Evolutionary conservation across 2,797 vertebrate species (phyloP), one percentile per base, ranked within the genome.

Genomic region (Toxotes lorentzi): DNA sequence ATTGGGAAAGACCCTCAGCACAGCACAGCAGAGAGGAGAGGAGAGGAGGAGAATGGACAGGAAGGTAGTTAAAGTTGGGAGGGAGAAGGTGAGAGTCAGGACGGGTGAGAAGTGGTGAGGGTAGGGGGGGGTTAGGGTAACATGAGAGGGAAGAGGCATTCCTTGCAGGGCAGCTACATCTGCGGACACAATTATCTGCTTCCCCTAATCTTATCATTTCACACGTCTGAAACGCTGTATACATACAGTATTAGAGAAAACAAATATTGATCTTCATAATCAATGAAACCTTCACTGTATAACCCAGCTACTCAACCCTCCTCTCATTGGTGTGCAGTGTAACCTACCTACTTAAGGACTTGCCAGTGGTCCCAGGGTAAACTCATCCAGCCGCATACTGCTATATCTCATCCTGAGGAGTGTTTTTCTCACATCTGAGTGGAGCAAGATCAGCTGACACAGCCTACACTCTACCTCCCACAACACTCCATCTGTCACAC

Each of bases 121-220:
- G 88, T 76, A 84, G 84, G 40, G 35, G 35, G 88, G 79, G 73
- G 53, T 76, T 76, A 41, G 76, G 82, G 95, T 93, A 95, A 95
- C 91, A 85, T 79, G 94, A 96, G 94, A 94, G 86, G 87, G 79
- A 80, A 68, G 34, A 88, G 87, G 88, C 94, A 95, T 96, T 96
- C 94, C 90, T 92, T 74, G 54, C 88, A 95, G 93, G 93, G 94
- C 94, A 94, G 78, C 85, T 93, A 93, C 94, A 95, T 95, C 93
- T 95, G 94, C 32, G 69, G 91, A 94, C 92, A 92, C 91, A 90
- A 94, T 95, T 94, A 94, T 93, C 90, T 91, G 87, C 81, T 90
- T 84, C 74, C 58, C 80, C 90, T 93, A 92, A 94, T 93, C 89
- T 90, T 76, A 89, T 92, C 77, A 81, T 91, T 93, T 93, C 87